phyloP scores from a whole-genome alignment of 2,888 invertebrate genomes.

The Torymus aiolomorphi region DNA sequence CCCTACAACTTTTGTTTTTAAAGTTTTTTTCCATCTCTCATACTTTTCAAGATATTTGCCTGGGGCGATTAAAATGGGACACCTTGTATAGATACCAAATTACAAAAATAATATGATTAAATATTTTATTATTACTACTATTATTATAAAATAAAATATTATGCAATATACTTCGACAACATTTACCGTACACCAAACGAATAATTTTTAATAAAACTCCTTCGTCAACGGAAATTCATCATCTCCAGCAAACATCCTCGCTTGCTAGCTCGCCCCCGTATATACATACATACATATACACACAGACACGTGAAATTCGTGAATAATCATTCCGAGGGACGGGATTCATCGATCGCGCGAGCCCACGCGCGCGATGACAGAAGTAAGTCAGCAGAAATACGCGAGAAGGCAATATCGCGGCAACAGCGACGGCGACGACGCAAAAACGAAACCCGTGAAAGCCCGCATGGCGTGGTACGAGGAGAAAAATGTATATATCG shows the following conservation, averaged over 20 bases:
- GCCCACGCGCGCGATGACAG: conserved; percentile 19
- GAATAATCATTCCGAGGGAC: conserved; percentile 39
- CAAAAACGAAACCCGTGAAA: conserved; percentile 22
- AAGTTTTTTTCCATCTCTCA: too few species aligned
- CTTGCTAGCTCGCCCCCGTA: too few species aligned
- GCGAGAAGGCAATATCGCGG: conserved; percentile 26
- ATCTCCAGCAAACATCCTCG: not conserved
- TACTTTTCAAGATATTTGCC: too few species aligned
- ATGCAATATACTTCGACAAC: too few species aligned
- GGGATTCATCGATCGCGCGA: conserved; percentile 30
- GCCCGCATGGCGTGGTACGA: not conserved
- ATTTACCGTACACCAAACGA: too few species aligned
- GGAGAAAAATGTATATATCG: conserved; percentile 28
- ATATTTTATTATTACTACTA: too few species aligned
- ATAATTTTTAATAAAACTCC: conserved; percentile 5
- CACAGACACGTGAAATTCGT: conserved; percentile 18
- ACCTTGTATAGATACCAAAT: too few species aligned
- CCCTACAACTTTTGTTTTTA: too few species aligned
- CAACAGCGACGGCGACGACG: not conserved
- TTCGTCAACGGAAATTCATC: conserved; percentile 19
- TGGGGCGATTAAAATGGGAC: too few species aligned
- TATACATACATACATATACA: too few species aligned
- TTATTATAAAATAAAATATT: too few species aligned
- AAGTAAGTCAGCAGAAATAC: conserved; percentile 51
- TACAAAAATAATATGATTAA: too few species aligned